These are phyloP conservation scores for Dynastes maya DNA, from an alignment of 2,888 invertebrate species.

Conservation along the genomic window DNA sequence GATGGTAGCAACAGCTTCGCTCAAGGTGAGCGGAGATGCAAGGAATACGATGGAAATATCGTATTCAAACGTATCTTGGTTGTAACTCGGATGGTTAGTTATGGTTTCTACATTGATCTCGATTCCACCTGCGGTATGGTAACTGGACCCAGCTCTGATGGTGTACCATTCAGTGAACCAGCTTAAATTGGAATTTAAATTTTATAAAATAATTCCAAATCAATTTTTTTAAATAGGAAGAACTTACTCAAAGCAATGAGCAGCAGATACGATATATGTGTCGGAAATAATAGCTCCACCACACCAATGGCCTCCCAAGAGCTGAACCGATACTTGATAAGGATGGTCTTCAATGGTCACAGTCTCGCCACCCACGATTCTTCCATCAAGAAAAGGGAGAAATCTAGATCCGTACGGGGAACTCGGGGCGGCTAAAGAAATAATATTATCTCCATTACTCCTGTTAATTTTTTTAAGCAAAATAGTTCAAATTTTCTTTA, in stretches of 20 bases:
- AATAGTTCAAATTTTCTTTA: not conserved
- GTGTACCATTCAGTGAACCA: not conserved
- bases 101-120: slow-evolving; percentile 50
- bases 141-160: slow-evolving; percentile 50
- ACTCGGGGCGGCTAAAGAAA: not conserved
- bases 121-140: slow-evolving; percentile 48
- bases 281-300: slow-evolving; percentile 27
- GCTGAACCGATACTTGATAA: slow-evolving; percentile 25
- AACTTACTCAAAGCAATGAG: slow-evolving; percentile 13
- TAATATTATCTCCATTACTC: no score
- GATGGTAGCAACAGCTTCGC: slow-evolving; percentile 25
- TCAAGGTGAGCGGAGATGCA: slow-evolving; percentile 32
- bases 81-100: slow-evolving; percentile 59
- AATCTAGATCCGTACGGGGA: not conserved
- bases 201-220: not conserved
- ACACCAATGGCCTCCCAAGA: slow-evolving; percentile 5
- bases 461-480: not conserved
- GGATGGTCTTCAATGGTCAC: slow-evolving; percentile 37
- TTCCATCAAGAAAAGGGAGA: slow-evolving; percentile 2
- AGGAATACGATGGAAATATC: slow-evolving; percentile 65
- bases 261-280: slow-evolving; percentile 8
- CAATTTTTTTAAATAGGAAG: not conserved
- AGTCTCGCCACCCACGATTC: not conserved
- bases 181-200: not conserved
- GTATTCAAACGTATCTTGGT: slow-evolving; percentile 59